Percentiles rank a stretch among this genome's conserved stretches.
phyloP scores from a whole-genome alignment of 2,113 vertebrate genomes.

The Lophius piscatorius region DNA sequence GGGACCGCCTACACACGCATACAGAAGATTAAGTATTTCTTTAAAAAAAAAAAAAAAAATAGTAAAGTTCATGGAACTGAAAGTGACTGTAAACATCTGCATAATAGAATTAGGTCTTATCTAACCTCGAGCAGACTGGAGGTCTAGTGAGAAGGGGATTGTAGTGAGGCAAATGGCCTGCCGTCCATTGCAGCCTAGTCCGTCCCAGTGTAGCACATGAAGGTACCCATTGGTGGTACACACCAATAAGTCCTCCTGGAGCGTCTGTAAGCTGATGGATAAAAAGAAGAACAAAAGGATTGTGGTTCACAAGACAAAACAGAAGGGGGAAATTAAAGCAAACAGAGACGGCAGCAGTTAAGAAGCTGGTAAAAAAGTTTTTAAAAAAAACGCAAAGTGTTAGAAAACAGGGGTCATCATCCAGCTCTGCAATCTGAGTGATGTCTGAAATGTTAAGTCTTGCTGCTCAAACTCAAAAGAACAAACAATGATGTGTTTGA shows the following conservation, averaged over 20 bases:
- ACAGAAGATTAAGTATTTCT: background rate
- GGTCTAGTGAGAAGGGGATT: conserved; percentile 94
- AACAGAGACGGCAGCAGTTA: background rate
- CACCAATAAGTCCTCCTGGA: conserved; percentile 91
- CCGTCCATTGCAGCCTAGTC: conserved; percentile 89
- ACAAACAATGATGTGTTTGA: conserved; percentile 37
- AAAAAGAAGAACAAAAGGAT: background rate
- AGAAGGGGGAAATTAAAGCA: background rate
- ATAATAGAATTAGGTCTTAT: background rate
- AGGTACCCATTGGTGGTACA: conserved; percentile 93
- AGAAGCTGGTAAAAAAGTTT: conserved; percentile 8
- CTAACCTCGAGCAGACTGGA: conserved; percentile 94
- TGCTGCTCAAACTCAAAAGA: conserved; percentile 28
- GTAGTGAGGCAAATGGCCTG: conserved; percentile 93
- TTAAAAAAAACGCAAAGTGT: conserved; percentile 34
- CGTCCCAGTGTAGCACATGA: conserved; percentile 96
- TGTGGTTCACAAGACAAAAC: background rate
- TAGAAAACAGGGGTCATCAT: conserved; percentile 52
- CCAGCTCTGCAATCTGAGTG: conserved; percentile 48
- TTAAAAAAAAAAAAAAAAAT: too few relatives aligned
- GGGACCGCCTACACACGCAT: conserved; percentile 81
- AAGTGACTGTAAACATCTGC: background rate
- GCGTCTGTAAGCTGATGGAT: conserved; percentile 87
- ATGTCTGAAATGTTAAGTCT: conserved; percentile 35
- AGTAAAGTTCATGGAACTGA: too few relatives aligned